Base-by-base conservation (phyloP, 2,888 invertebrate species). In the Eustalomyia histrio region DNA sequence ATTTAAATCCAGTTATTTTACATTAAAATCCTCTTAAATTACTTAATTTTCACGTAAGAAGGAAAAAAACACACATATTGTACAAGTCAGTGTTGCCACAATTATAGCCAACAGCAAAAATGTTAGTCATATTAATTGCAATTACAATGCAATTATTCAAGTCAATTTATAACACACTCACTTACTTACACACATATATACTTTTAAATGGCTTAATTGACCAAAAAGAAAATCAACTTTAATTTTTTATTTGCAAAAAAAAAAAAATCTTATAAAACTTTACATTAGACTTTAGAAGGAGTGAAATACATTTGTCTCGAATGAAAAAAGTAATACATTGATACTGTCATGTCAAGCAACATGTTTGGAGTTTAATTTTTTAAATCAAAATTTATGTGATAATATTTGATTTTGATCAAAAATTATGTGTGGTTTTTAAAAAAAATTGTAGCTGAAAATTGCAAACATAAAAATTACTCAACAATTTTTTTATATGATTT, bases 341-440 rank as follows among this genome's bases (percentile, higher is more conserved):
- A 79, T 82, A 79, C 79, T 82, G 83, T 83, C 83, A 83, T 83
- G 82, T 82, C 79, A 79, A 75, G 78, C 82, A 82, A 64, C 75
- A 57, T 82, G 82, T 82, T 75, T 81, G n/a, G 52, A 75, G 61
- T 76, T 57, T 67, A 12, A 29, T 29, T 71, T 64, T 75, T 47
- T 72, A 79, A 82, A 82, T 87, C 88, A 84, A 87, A 88, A 88
- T 88, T 88, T 88, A 88, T 88, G 88, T 85, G 87, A 88, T 88
- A 86, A 87, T 83, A 87, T 80, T 86, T 84, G 88, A 88, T 88
- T 88, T 87, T 85, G 85, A 88, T 88, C 88, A 86, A 72, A 83
- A 82, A 68, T 83, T 79, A 67, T 69, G 64, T 72, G 79, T 67
- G 68, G 43, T 71, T 64, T 78, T 76, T 75, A 57, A 64, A 79